Conservation (phyloP, 2,797 vertebrate species). For the Pseudochromis fuscus region DNA sequence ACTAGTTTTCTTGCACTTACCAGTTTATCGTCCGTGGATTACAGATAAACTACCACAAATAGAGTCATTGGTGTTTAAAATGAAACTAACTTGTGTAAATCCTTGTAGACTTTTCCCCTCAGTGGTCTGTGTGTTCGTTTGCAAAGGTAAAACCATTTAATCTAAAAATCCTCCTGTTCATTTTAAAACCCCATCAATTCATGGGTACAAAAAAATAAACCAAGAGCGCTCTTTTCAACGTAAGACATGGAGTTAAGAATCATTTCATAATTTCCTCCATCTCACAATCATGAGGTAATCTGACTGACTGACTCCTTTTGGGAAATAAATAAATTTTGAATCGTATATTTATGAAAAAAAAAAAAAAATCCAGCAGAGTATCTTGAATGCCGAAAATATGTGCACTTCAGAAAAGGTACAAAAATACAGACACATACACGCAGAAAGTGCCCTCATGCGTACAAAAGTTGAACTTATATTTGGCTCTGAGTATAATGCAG, state of each 20-base stretch:
- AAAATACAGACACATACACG: slow-evolving; percentile 71
- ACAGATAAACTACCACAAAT: neutral
- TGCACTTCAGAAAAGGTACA: slow-evolving; percentile 78
- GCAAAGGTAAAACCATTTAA: slow-evolving; percentile 44
- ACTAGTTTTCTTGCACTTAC: slow-evolving; percentile 30
- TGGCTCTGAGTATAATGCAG: slow-evolving; percentile 53
- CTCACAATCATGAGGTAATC: slow-evolving; percentile 83
- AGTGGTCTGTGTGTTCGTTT: slow-evolving; percentile 31
- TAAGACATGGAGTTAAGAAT: slow-evolving; percentile 87
- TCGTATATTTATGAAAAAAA: slow-evolving; percentile 26
- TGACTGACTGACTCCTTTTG: slow-evolving; percentile 66
- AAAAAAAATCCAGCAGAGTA: slow-evolving; percentile 15
- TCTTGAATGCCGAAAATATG: slow-evolving; percentile 63
- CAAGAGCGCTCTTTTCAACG: slow-evolving; percentile 72
- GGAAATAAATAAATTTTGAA: slow-evolving; percentile 76
- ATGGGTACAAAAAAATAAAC: slow-evolving; percentile 21
- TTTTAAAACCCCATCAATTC: slow-evolving; percentile 2
- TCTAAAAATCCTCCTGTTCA: slow-evolving; percentile 15
- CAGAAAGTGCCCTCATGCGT: slow-evolving; percentile 80
- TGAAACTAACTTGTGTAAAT: slow-evolving; percentile 15
- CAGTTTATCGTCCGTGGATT: neutral
- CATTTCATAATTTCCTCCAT: slow-evolving; percentile 71
- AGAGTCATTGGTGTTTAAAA: slow-evolving; percentile 14
- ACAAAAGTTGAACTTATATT: slow-evolving; percentile 65
- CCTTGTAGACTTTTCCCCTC: slow-evolving; percentile 6